Percentiles rank a stretch among this genome's conserved stretches.
These are phyloP conservation scores for Phasianus colchicus DNA, from an alignment of 2,113 vertebrate genomes.

Conservation along the genomic window DNA sequence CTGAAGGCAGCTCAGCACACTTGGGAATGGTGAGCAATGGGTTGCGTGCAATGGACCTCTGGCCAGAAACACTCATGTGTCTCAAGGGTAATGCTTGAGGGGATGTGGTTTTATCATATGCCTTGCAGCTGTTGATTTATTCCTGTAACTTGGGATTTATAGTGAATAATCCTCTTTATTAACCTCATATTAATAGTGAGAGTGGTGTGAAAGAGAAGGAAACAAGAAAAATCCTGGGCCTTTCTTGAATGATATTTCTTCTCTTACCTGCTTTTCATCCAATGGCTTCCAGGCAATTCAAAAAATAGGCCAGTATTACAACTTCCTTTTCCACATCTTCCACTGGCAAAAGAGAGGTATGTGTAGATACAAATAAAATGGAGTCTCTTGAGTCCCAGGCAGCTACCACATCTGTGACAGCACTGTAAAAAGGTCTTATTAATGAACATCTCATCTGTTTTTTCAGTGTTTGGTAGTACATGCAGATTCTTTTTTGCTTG, in stretches of 20 bases:
- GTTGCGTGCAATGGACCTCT: background rate
- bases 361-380: background rate
- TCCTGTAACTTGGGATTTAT: background rate
- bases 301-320: background rate
- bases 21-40: background rate
- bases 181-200: background rate
- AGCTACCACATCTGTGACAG: background rate
- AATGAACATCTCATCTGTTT: background rate
- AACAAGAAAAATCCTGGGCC: background rate
- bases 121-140: background rate
- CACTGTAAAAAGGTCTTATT: background rate
- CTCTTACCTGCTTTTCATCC: background rate
- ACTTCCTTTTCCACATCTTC: background rate
- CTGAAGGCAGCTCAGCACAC: background rate
- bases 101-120: background rate
- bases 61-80: background rate
- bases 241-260: background rate
- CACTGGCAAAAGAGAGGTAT: background rate
- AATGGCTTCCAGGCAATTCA: background rate
- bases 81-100: background rate
- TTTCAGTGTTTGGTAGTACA: background rate
- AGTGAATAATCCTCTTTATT: background rate
- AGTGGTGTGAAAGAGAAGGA: background rate
- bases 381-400: background rate
- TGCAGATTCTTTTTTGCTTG: background rate